Base-by-base conservation (phyloP, 1,140 invertebrate genomes). In the Hydropsyche tenuis region DNA sequence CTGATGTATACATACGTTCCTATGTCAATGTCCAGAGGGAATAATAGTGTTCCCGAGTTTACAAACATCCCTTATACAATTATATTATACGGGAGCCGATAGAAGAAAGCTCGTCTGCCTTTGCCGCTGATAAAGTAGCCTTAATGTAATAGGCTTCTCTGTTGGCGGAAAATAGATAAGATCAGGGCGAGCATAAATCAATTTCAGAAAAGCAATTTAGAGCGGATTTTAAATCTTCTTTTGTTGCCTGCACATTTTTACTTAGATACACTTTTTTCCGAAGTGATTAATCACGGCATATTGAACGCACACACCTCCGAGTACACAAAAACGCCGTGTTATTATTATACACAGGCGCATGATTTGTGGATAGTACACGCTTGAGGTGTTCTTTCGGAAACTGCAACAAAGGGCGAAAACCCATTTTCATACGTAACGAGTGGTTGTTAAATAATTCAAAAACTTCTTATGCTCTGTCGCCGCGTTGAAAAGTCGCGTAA, bases 141-240 rank as follows among this genome's bases (percentile, higher is more conserved):
- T 73, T 74, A 77, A 75, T 73, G 76, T 74, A 77, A 77, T 74
- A 77, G 73, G 73, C 56, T 53, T 16, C 73, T 73, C 73, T 70
- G 69, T 42, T 69, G 14, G 53, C 51, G 73, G 76, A 69, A 72
- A 62, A 27, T 45, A 73, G 76, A 77, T 77, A 77, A 77, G 70
- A 77, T 77, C 76, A 77, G 69, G 46, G 65, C 71, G 65, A 65
- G 70, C 73, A 70, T 77, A 77, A 77, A 77, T 77, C 76, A 77
- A 77, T 77, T 77, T 77, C 73, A 73, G 76, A 77, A 77, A 77
- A 77, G 76, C 76, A 77, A 77, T 77, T 77, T 77, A 74, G 75
- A 77, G 60, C 71, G 70, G 73, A 77, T 73, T 77, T 74, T 77
- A 74, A 77, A 74, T 70, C 72, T 66, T 69, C 72, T 66, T 73